These are phyloP conservation scores for Spea bombifrons DNA, from an alignment of 2,113 vertebrate genomes.

Conservation along the genomic window DNA sequence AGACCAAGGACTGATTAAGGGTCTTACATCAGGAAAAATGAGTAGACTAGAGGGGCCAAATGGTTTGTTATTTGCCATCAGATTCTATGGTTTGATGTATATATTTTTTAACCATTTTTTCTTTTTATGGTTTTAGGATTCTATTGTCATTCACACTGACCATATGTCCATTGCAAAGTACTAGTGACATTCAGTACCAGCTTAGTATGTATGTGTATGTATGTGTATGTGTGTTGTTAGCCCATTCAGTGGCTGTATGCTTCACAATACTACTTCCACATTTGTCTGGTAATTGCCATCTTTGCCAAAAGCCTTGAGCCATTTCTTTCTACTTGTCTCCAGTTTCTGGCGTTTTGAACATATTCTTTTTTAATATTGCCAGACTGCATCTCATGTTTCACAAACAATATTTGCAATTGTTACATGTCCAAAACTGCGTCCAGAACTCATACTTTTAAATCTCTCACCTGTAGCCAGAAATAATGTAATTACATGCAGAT, in stretches of 20 bases:
- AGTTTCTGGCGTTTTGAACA: conserved; percentile 14
- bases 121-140: too few species aligned
- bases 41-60: too few species aligned
- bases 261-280: background rate
- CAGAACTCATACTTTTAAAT: conserved; percentile 9
- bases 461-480: conserved; percentile 39
- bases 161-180: too few species aligned
- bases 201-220: too few species aligned
- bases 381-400: conserved; percentile 31
- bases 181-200: too few species aligned
- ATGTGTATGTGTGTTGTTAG: too few species aligned
- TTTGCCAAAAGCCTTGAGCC: conserved; percentile 23
- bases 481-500: conserved; percentile 16
- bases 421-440: conserved; percentile 32
- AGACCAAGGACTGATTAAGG: too few species aligned
- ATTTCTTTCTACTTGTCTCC: conserved; percentile 33
- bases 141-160: too few species aligned
- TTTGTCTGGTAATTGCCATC: background rate
- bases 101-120: too few species aligned
- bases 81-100: too few species aligned
- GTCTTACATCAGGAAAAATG: too few species aligned
- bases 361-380: background rate
- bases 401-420: conserved; percentile 35
- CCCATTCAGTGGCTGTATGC: background rate
- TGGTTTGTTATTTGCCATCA: too few species aligned